phyloP scores from a whole-genome alignment of 2,888 invertebrate species.

The Iphiclides podalirius region DNA sequence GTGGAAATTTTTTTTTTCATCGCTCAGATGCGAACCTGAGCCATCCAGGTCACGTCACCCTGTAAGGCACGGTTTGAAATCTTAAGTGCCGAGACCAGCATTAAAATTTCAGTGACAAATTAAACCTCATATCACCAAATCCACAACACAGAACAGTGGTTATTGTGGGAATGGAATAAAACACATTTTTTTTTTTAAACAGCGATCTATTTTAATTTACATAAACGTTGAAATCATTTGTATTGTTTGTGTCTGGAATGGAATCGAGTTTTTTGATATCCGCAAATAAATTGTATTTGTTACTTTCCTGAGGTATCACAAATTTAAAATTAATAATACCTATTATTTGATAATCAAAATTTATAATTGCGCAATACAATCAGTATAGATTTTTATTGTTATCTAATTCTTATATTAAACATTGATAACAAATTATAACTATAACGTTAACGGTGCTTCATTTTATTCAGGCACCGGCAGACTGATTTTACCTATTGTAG shows the following conservation, averaged over 20 bases:
- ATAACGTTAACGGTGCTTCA: slow-evolving; percentile 9
- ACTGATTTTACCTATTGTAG: slow-evolving; percentile 1
- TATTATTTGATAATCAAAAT: not conserved
- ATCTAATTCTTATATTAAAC: slow-evolving; percentile 10
- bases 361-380: not conserved
- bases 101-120: no score
- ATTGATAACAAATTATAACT: slow-evolving; percentile 18
- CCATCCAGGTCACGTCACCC: no score
- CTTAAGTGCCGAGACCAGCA: no score
- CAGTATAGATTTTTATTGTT: not conserved
- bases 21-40: no score
- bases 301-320: not conserved
- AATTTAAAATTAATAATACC: not conserved
- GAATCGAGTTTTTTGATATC: no score
- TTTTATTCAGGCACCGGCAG: slow-evolving; percentile 3
- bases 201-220: slow-evolving; percentile 22
- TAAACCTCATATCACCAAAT: no score
- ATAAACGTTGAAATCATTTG: slow-evolving; percentile 11
- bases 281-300: slow-evolving; percentile 1
- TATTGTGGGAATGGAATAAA: no score
- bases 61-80: no score
- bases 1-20: no score
- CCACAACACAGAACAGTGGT: no score
- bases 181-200: slow-evolving; percentile 15
- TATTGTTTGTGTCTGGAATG: slow-evolving; percentile 1